Evolutionary conservation across 2,797 vertebrate species (phyloP).

Genomic region (Caiman crocodilus): DNA sequence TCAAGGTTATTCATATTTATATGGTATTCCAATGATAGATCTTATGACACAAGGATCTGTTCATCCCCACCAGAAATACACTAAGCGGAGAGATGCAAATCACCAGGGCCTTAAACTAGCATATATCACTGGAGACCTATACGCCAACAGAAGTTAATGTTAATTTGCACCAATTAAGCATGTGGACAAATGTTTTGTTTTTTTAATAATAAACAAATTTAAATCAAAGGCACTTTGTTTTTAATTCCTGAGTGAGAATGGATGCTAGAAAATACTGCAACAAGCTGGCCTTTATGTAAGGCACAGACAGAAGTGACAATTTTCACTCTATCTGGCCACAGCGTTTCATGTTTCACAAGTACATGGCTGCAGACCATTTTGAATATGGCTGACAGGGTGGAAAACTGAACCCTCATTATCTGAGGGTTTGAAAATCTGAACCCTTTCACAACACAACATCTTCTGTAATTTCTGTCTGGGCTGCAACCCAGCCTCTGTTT

Average conservation of each 20-base stretch:
- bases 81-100: neutral
- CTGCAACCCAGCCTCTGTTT: too few relatives aligned
- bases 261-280: neutral
- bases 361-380: too few relatives aligned
- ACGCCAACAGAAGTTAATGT: neutral
- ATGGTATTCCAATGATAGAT: neutral
- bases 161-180: neutral
- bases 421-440: too few relatives aligned
- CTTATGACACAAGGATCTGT: neutral
- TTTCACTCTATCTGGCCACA: too few relatives aligned
- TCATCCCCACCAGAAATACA: conserved; percentile 18
- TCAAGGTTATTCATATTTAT: neutral
- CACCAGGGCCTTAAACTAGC: neutral
- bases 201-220: neutral
- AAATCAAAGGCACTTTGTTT: neutral
- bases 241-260: neutral
- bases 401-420: too few relatives aligned
- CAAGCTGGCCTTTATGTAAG: neutral
- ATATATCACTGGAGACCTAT: neutral
- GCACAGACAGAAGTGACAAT: too few relatives aligned
- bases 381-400: too few relatives aligned
- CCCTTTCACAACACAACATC: too few relatives aligned
- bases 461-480: too few relatives aligned
- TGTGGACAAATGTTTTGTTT: neutral
- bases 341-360: too few relatives aligned